These are phyloP conservation scores for Penaeus chinensis DNA, from an alignment of 1,140 invertebrate genomes.

Conservation along the genomic window DNA sequence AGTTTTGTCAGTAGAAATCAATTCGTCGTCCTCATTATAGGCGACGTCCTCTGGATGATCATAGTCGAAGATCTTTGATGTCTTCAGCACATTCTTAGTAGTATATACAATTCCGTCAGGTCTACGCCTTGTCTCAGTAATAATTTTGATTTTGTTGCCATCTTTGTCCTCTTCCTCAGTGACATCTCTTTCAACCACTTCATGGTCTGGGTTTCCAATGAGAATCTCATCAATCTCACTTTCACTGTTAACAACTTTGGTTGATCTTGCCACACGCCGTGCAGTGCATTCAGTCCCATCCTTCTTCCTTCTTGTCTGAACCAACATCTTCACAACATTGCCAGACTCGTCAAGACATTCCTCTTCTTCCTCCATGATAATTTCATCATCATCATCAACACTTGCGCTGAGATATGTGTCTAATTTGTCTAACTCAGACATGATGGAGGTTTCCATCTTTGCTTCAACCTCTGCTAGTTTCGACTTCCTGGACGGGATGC, in stretches of 20 bases:
- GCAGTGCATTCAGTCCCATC: slow-evolving; percentile 62
- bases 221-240: slow-evolving; percentile 63
- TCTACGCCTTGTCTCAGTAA: slow-evolving; percentile 60
- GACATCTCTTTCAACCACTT: slow-evolving; percentile 60
- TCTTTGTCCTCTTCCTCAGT: slow-evolving; percentile 61
- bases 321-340: slow-evolving; percentile 62
- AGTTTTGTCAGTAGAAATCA: slow-evolving; percentile 53
- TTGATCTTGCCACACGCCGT: slow-evolving; percentile 56
- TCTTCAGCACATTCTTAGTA: slow-evolving; percentile 63
- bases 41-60: slow-evolving; percentile 62
- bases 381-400: slow-evolving; percentile 50
- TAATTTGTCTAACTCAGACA: slow-evolving; percentile 54
- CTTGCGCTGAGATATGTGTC: slow-evolving; percentile 51
- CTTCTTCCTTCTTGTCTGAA: slow-evolving; percentile 60
- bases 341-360: slow-evolving; percentile 58
- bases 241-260: slow-evolving; percentile 56
- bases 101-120: slow-evolving; percentile 63
- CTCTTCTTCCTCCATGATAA: slow-evolving; percentile 62
- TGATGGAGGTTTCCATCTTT: slow-evolving; percentile 55
- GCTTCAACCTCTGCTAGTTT: slow-evolving; percentile 45
- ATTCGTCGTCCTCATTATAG: slow-evolving; percentile 59
- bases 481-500: slow-evolving; percentile 15
- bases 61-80: slow-evolving; percentile 63
- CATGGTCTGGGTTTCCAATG: slow-evolving; percentile 62
- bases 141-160: slow-evolving; percentile 63